Evolutionary conservation across 2,113 vertebrate species (phyloP), one percentile per base, ranked within the genome.

Genomic region (Hemicordylus capensis): DNA sequence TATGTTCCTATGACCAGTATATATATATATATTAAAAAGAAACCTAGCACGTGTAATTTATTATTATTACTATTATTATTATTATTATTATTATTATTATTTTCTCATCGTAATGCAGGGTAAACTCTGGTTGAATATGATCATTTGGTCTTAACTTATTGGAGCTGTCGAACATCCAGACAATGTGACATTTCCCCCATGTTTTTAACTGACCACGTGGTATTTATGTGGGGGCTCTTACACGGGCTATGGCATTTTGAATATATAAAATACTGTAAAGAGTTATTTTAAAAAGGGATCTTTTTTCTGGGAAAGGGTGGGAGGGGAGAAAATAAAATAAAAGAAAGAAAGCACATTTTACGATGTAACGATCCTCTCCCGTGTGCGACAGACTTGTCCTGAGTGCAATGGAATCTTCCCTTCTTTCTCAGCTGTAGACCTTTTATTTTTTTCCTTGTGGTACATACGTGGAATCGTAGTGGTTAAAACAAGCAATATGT

Each of bases 101-200:
- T 95, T 96, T 96, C 95, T 94, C 96, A 97, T 97, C 95, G 93
- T 97, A 96, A 97, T 96, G 96, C 97, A 97, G 96, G 96, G 96
- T 97, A 97, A 80, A 96, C 95, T 96, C 94, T 95, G 95, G 97
- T 94, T 96, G 95, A 92, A 91, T 93, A 96, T 96, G 95, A 96
- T 97, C 94, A 95, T 96, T 96, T 96, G 95, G 93, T 97, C 94
- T 97, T 97, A 97, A 97, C 96, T 97, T 97, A 97, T 96, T 97
- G 95, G 95, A 96, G 96, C 95, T 95, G 95, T 96, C 93, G 88
- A 95, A 90, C 91, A 94, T 96, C 93, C 94, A 93, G 95, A 90
- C 94, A 97, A 97, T 96, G 96, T 97, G 96, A 96, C 95, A 95
- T 96, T 96, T 95, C 94, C 95, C 95, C 96, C 95, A 95, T 96